These are phyloP conservation scores for Chrysocyon brachyurus DNA, from an alignment of 2,797 vertebrate species.

Conservation along the genomic window DNA sequence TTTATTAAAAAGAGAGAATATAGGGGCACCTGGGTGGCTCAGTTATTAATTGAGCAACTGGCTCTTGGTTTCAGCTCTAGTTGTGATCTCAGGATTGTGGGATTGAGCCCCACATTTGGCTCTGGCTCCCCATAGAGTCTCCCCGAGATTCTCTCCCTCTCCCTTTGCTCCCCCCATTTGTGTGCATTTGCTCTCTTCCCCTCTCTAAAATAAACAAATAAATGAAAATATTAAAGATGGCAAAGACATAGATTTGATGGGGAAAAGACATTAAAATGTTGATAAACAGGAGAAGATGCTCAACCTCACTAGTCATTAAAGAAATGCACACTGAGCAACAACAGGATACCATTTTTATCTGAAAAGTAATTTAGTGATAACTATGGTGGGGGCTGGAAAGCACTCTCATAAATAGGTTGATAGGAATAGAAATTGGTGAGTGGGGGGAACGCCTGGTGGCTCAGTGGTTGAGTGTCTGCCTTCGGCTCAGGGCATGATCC, in stretches of 20 bases:
- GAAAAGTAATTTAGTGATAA: slow-evolving; percentile 5
- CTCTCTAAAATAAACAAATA: not conserved
- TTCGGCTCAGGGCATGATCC: no score
- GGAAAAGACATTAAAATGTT: not conserved
- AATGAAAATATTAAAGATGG: not conserved
- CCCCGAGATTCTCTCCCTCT: not conserved
- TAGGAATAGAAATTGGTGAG: not conserved
- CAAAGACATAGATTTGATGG: not conserved
- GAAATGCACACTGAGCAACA: not conserved
- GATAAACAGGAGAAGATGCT: not conserved
- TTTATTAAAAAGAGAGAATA: not conserved
- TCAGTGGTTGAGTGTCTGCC: no score
- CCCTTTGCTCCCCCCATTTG: not conserved
- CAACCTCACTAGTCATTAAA: not conserved
- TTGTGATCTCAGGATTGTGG: not conserved
- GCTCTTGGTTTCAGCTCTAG: not conserved
- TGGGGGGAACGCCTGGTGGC: no score
- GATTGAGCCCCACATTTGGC: not conserved
- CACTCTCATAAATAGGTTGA: not conserved
- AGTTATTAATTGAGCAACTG: not conserved
- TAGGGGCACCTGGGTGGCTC: not conserved
- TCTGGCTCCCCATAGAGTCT: not conserved
- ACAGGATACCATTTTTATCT: not conserved
- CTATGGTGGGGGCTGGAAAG: not conserved
- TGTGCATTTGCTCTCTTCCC: not conserved